A percentile compares a stretch with the other conserved stretches of the same genome.
phyloP scores from a whole-genome alignment of 2,888 invertebrate genomes.

The Clanis bilineata region DNA sequence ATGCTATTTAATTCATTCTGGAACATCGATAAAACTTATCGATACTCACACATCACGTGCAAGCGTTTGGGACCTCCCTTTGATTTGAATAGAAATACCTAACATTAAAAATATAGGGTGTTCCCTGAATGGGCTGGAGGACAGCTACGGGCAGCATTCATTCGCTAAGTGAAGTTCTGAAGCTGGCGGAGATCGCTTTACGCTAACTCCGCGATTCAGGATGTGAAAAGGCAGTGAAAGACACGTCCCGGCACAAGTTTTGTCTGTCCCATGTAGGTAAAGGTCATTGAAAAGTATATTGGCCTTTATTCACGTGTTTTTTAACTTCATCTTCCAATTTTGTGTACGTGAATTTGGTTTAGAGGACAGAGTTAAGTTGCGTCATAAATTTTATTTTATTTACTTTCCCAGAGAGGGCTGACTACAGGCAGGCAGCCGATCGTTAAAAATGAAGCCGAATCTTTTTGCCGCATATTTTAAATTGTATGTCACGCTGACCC shows the following conservation, averaged over 20 bases:
- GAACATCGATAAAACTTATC: constrained; percentile 23
- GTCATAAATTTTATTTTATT: too few species aligned
- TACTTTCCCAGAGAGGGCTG: too few species aligned
- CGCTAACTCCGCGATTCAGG: constrained; percentile 52
- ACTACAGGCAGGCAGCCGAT: too few species aligned
- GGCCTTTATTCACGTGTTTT: not conserved
- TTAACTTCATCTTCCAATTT: not conserved
- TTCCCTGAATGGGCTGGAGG: constrained; percentile 58
- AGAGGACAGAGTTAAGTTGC: not conserved
- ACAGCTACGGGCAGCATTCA: constrained; percentile 61
- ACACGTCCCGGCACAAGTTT: constrained; percentile 39
- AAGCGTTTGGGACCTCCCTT: constrained; percentile 46
- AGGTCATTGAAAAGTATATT: constrained; percentile 1
- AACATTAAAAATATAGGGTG: constrained; percentile 70
- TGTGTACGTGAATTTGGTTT: not conserved
- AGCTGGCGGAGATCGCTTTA: constrained; percentile 47
- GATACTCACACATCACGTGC: constrained; percentile 33
- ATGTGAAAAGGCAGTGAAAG: constrained; percentile 55
- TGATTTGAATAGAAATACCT: constrained; percentile 71
- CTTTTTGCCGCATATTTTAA: too few species aligned
- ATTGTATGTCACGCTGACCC: too few species aligned
- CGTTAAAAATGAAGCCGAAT: too few species aligned
- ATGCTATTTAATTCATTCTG: not conserved
- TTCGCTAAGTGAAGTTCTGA: constrained; percentile 65
- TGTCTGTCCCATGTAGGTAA: constrained; percentile 34